These are phyloP conservation scores for Nemurella pictetii DNA, from an alignment of 2,888 invertebrate species.

Conservation along the genomic window DNA sequence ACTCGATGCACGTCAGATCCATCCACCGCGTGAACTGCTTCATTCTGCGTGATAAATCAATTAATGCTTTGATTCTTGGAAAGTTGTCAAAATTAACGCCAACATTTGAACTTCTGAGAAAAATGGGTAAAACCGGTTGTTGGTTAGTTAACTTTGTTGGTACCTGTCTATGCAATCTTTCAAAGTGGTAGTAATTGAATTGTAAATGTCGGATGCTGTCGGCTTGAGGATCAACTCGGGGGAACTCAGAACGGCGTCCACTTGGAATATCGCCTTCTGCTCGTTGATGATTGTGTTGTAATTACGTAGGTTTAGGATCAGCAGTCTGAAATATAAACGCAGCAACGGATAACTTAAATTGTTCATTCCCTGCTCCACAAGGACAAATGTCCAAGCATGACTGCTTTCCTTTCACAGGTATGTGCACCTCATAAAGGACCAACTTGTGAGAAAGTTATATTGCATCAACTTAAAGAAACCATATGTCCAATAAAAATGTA, in stretches of 20 bases:
- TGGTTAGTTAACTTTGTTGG: conserved; percentile 25
- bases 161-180: conserved; percentile 77
- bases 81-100: background rate
- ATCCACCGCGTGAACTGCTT: conserved; percentile 84
- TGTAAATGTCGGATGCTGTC: conserved; percentile 74
- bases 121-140: no score
- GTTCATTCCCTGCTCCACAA: background rate
- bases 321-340: conserved; percentile 60
- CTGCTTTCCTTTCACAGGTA: no score
- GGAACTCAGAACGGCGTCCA: conserved; percentile 72
- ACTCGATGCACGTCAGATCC: conserved; percentile 76
- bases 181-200: conserved; percentile 71
- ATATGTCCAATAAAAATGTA: no score
- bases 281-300: conserved; percentile 64
- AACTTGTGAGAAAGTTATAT: no score
- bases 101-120: background rate
- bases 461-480: no score
- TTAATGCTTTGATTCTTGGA: background rate
- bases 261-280: conserved; percentile 70
- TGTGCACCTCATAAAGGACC: background rate
- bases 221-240: conserved; percentile 79
- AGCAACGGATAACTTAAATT: no score
- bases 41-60: conserved; percentile 54
- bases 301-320: conserved; percentile 69
- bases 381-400: background rate